Percentiles rank a stretch among this genome's conserved stretches.
These are phyloP conservation scores for Linurgus olivaceus DNA, from an alignment of 2,797 vertebrate genomes.

Conservation along the genomic window DNA sequence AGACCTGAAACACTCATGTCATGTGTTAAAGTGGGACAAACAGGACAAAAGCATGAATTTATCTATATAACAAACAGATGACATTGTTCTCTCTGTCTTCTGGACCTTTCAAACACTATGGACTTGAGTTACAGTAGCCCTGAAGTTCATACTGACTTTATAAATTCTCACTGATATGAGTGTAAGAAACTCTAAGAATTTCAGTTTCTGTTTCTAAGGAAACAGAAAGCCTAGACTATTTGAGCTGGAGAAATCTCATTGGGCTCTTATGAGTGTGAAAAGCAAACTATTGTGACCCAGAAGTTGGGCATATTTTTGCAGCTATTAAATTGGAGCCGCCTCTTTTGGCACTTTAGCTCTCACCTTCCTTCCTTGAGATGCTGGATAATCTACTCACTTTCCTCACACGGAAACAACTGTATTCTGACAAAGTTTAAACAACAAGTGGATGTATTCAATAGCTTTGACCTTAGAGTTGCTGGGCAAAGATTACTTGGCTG, in stretches of 20 bases:
- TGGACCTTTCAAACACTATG: not conserved
- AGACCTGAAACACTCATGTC: not conserved
- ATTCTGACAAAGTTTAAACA: not conserved
- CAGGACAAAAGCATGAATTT: fast-evolving
- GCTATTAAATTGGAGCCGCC: not conserved
- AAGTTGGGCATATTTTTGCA: not conserved
- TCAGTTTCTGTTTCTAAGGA: too few species aligned
- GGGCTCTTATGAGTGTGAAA: not conserved
- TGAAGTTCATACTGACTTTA: not conserved
- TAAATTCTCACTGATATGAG: not conserved
- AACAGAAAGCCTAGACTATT: not conserved
- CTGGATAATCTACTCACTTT: not conserved
- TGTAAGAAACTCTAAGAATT: not conserved
- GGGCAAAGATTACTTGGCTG: not conserved
- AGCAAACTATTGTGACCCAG: not conserved
- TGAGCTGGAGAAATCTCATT: not conserved
- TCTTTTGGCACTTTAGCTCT: not conserved
- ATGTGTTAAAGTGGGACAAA: not conserved
- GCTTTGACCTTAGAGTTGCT: not conserved
- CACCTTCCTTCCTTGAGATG: not conserved
- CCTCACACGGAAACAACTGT: not conserved
- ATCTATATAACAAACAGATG: not conserved
- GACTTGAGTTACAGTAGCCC: not conserved
- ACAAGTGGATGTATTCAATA: not conserved
- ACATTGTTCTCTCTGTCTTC: not conserved